phyloP scores from a whole-genome alignment of 2,888 invertebrate species.

The Lochmaea crataegi region DNA sequence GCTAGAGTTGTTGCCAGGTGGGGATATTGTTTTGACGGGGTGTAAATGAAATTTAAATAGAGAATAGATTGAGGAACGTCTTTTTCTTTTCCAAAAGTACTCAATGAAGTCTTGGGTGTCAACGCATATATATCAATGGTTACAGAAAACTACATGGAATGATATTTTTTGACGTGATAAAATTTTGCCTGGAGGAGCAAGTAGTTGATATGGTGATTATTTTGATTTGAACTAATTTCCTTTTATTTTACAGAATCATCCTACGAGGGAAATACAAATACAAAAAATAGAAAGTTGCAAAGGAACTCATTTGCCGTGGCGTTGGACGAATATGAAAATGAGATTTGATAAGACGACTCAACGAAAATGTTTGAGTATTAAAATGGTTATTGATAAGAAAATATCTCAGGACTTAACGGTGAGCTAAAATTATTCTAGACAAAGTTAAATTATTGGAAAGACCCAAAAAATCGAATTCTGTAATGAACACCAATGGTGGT shows the following conservation, averaged over 20 bases:
- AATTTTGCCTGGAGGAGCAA: too few relatives aligned
- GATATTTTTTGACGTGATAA: too few relatives aligned
- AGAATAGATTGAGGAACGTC: too few relatives aligned
- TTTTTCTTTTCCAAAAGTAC: too few relatives aligned
- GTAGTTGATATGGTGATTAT: neutral
- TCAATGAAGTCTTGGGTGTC: too few relatives aligned
- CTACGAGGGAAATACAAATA: neutral
- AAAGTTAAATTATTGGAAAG: neutral
- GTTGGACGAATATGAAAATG: slow-evolving; percentile 21
- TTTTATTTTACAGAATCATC: slow-evolving; percentile 2
- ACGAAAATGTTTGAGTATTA: slow-evolving; percentile 40
- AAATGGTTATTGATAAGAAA: slow-evolving; percentile 43
- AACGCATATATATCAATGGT: too few relatives aligned
- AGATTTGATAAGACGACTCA: slow-evolving; percentile 30
- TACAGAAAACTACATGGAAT: too few relatives aligned
- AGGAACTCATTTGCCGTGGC: slow-evolving; percentile 44
- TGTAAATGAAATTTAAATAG: too few relatives aligned
- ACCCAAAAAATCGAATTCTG: neutral
- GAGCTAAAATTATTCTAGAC: slow-evolving; percentile 30
- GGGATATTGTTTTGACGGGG: too few relatives aligned
- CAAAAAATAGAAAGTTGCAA: slow-evolving; percentile 51
- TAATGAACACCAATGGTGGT: too few relatives aligned
- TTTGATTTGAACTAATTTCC: neutral
- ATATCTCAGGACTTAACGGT: slow-evolving; percentile 49
- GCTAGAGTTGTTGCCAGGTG: too few relatives aligned